Evolutionary conservation across 2,888 invertebrate species (phyloP).

Genomic region (Phragmatobia fuliginosa): DNA sequence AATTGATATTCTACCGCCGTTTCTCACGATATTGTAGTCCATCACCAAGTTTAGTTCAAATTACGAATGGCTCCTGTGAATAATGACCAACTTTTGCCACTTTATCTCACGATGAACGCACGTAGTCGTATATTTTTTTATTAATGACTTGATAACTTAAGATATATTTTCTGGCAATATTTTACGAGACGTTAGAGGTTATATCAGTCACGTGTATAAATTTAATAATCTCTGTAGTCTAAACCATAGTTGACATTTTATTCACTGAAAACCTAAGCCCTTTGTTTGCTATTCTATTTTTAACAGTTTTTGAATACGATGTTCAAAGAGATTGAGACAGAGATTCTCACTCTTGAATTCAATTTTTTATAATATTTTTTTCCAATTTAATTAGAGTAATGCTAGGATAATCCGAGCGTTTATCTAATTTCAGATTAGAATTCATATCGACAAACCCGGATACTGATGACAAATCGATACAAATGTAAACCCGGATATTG

Average conservation of each 20-base stretch:
- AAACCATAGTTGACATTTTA: not conserved
- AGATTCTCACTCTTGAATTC: not conserved
- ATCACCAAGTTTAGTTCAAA: not conserved
- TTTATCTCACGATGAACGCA: constrained; percentile 29
- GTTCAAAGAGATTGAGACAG: not conserved
- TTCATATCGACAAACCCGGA: no score
- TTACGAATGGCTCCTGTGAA: constrained; percentile 24
- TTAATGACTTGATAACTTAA: constrained; percentile 13
- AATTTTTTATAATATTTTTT: not conserved
- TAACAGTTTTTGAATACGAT: not conserved
- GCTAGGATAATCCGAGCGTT: no score
- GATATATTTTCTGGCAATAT: constrained; percentile 19
- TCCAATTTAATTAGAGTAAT: not conserved
- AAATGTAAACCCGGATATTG: no score
- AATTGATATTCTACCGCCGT: not conserved
- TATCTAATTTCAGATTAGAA: no score
- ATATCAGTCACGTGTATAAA: not conserved
- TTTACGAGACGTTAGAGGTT: not conserved
- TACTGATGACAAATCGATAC: no score
- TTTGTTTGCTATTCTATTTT: not conserved
- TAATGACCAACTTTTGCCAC: constrained; percentile 31
- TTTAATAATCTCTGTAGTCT: not conserved
- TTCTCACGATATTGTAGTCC: not conserved
- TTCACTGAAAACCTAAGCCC: not conserved
- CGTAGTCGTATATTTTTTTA: constrained; percentile 23